Percentiles rank a stretch among this genome's conserved stretches.
Evolutionary conservation across 2,888 invertebrate genomes (phyloP).

Genomic region (Lucinisca nassula): DNA sequence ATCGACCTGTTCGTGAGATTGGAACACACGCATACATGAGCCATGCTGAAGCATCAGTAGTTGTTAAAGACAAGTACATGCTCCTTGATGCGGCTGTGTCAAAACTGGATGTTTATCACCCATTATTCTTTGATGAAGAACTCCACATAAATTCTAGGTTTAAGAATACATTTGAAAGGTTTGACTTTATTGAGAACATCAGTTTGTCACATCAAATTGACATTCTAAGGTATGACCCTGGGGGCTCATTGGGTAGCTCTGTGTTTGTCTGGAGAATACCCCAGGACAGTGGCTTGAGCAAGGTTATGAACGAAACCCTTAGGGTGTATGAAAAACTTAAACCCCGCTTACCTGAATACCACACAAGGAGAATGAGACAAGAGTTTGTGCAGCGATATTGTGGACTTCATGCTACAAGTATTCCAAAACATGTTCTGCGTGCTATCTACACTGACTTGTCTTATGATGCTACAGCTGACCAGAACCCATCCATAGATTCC

Average conservation of each 20-base stretch:
- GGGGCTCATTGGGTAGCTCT: constrained; percentile 31
- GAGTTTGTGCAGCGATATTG: constrained; percentile 24
- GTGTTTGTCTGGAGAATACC: constrained; percentile 54
- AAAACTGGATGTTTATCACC: not conserved
- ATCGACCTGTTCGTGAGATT: constrained; percentile 16
- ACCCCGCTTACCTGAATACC: constrained; percentile 41
- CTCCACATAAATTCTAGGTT: constrained; percentile 3
- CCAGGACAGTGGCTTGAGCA: not conserved
- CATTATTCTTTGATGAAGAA: constrained; percentile 27
- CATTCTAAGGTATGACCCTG: constrained; percentile 34
- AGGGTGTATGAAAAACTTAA: constrained; percentile 21
- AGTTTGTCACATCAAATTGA: constrained; percentile 23
- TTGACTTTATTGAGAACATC: constrained; percentile 17
- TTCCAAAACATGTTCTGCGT: constrained; percentile 39
- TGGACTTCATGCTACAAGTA: not conserved
- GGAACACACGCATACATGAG: not conserved
- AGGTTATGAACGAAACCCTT: not conserved
- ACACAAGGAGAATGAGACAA: constrained; percentile 51
- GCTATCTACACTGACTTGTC: constrained; percentile 43
- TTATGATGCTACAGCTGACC: constrained; percentile 39
- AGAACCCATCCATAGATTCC: constrained; percentile 35
- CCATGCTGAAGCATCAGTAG: not conserved
- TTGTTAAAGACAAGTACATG: not conserved
- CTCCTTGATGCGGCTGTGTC: constrained; percentile 22
- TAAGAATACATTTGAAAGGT: not conserved